Percentiles rank a stretch among this genome's conserved stretches.
Conservation (phyloP, 2,888 invertebrate genomes). For the Harmothoe impar region DNA sequence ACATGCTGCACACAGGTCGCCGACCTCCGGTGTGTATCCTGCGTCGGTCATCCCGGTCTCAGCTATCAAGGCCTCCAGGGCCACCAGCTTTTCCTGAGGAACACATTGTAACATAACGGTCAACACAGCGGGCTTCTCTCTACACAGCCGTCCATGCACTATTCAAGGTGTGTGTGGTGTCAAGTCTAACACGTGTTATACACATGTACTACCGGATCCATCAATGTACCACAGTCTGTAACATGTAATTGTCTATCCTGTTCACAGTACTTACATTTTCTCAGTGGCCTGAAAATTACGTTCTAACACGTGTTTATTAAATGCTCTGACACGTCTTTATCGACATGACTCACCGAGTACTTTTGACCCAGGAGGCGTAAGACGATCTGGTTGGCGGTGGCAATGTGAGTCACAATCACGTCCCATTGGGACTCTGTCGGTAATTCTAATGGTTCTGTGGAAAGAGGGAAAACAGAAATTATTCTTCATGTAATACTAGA, state of each 20-base stretch:
- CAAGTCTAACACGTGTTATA: too few species aligned
- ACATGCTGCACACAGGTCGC: constrained; percentile 46
- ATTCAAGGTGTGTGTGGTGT: too few species aligned
- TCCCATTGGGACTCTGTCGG: background rate
- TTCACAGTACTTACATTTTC: too few species aligned
- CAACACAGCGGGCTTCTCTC: too few species aligned
- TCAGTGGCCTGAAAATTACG: too few species aligned
- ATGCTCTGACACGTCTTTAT: too few species aligned
- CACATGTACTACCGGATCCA: too few species aligned
- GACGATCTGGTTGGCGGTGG: constrained; percentile 20
- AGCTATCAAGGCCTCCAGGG: background rate
- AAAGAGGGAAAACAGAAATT: background rate
- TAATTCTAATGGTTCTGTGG: constrained; percentile 22
- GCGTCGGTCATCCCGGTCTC: background rate
- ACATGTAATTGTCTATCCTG: too few species aligned
- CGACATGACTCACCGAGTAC: constrained; percentile 28
- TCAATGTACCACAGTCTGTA: too few species aligned
- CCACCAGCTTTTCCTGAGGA: constrained; percentile 21
- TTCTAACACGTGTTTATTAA: too few species aligned
- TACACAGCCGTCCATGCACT: too few species aligned
- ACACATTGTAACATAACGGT: background rate
- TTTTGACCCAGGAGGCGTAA: background rate
- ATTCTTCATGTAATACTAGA: background rate
- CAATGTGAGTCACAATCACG: background rate
- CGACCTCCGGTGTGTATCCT: background rate